Base-by-base conservation (phyloP, 2,113 vertebrate genomes). In the Hippocampus guttulatus region DNA sequence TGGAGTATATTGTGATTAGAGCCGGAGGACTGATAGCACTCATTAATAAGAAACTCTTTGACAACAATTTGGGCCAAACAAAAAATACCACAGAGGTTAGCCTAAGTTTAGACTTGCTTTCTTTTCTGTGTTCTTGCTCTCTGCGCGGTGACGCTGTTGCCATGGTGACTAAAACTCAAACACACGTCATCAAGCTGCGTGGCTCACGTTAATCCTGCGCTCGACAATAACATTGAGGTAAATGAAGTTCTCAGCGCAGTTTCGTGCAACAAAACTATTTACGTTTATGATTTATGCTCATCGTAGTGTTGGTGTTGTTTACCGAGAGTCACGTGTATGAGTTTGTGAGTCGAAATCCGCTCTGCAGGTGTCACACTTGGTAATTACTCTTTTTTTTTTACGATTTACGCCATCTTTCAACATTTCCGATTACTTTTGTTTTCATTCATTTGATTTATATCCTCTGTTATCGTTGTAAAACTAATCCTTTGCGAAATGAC, bases 141-240 rank as follows among this genome's bases (percentile, higher is more conserved):
- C 3, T 68, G 77, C n/a, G 75, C 55, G 55, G 43, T 21, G 57
- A 64, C 62, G 7, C 40, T 68, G 90, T 92, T 90, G 78, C 84
- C 75, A 89, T 87, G 84, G 90, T 81, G 83, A 91, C 0, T 78
- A 18, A 25, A 47, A 23, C 41, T 41, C 49, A 72, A 70, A 84
- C 78, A 81, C 63, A 79, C 87, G 88, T 90, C 90, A 87, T 87
- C 81, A 68, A 18, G 27, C 60, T 73, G 81, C 79, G 76, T 77
- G 71, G 69, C 20, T 57, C 33, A 60, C n/a, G 23, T 67, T 47
- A 65, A 65, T 65, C 41, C 43, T 47, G n/a, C 23, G 21, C 41
- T 47, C 14, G 23, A 23, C 40, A 45, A 45, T 15, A 64, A n/a
- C 40, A 23, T 5, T 20, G 21, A 47, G 64, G 64, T 47, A 65